phyloP scores from a whole-genome alignment of 2,888 invertebrate genomes.

The Steinernema hermaphroditum region DNA sequence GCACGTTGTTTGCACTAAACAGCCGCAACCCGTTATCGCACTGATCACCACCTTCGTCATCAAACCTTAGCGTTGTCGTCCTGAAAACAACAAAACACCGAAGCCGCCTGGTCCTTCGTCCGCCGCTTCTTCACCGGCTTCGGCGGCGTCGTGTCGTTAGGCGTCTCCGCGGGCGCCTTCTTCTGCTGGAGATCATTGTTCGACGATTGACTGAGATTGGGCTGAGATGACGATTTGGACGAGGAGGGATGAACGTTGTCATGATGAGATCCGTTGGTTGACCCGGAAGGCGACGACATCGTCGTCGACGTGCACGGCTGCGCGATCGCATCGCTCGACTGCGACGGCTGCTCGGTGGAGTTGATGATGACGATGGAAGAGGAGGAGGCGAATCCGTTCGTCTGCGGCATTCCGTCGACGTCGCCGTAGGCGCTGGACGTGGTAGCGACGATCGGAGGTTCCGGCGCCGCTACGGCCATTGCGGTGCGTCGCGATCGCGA shows the following conservation, averaged over 20 bases:
- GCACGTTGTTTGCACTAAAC: constrained; percentile 70
- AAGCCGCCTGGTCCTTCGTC: neutral
- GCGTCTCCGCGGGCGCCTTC: too few species aligned
- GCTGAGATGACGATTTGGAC: neutral
- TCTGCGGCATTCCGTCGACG: neutral
- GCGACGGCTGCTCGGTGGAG: neutral
- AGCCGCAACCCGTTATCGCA: neutral
- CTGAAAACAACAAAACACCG: neutral
- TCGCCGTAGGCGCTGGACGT: neutral
- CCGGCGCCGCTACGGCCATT: neutral
- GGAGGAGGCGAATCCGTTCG: neutral
- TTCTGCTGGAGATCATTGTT: constrained; percentile 1
- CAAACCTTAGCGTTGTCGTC: neutral
- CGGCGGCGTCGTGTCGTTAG: too few species aligned
- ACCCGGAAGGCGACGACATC: constrained; percentile 8
- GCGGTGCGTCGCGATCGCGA: neutral
- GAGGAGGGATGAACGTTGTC: neutral
- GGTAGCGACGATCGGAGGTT: neutral
- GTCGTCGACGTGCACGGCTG: constrained; percentile 4
- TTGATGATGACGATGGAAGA: neutral
- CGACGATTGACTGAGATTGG: constrained; percentile 1
- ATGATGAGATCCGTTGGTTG: constrained; percentile 8
- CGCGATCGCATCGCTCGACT: constrained; percentile 12
- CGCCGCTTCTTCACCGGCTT: neutral
- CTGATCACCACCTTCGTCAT: too few species aligned